These are phyloP conservation scores for Chromis chromis DNA, from an alignment of 2,797 vertebrate genomes.

Conservation along the genomic window DNA sequence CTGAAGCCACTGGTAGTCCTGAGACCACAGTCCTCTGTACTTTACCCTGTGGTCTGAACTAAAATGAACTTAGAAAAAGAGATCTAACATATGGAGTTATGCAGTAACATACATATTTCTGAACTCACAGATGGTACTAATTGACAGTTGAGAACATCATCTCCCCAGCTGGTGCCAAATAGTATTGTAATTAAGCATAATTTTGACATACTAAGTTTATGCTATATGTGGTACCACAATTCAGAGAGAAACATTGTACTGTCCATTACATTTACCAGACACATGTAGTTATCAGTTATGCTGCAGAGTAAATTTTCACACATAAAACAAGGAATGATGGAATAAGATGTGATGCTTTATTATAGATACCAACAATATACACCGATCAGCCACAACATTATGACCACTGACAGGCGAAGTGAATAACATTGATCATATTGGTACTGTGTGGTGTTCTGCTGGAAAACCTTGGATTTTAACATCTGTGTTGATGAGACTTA, in stretches of 20 bases:
- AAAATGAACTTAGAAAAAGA: neutral
- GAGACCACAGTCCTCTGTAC: neutral
- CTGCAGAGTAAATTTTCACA: too few species aligned
- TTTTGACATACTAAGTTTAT: neutral
- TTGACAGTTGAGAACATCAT: neutral
- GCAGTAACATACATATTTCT: neutral
- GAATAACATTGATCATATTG: too few species aligned
- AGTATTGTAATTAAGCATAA: neutral
- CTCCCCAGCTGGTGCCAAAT: neutral
- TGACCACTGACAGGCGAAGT: too few species aligned
- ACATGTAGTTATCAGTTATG: neutral
- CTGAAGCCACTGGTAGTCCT: neutral
- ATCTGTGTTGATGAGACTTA: too few species aligned
- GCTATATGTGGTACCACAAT: neutral
- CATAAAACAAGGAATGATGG: too few species aligned
- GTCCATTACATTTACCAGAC: neutral
- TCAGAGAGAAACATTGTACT: neutral
- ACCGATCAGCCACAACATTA: too few species aligned
- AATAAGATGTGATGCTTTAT: too few species aligned
- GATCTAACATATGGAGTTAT: neutral
- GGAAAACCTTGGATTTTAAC: too few species aligned
- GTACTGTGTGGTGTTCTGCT: too few species aligned
- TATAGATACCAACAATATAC: too few species aligned
- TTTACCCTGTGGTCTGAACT: neutral
- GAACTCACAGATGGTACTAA: neutral